Conservation (phyloP, 2,888 invertebrate genomes). For the Creontiades dilutus region DNA sequence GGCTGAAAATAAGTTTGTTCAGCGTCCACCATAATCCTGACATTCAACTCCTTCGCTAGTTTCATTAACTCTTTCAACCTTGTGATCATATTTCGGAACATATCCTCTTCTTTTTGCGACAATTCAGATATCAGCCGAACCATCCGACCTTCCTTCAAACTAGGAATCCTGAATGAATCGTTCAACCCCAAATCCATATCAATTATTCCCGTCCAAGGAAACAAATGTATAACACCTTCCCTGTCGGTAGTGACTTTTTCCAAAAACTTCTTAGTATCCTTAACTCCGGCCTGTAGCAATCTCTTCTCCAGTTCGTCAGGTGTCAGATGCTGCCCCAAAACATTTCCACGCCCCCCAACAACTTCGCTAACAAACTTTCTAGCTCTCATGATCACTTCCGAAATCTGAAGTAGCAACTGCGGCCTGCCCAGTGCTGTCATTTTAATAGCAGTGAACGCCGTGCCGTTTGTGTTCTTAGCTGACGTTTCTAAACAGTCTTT, state of each 20-base stretch:
- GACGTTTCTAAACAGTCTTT: conserved; percentile 96
- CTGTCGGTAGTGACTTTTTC: conserved; percentile 94
- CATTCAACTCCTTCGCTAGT: conserved; percentile 93
- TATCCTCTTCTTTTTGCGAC: conserved; percentile 93
- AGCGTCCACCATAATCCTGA: conserved; percentile 98
- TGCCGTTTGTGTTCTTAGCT: conserved; percentile 95
- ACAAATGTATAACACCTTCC: conserved; percentile 97
- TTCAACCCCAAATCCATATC: conserved; percentile 95
- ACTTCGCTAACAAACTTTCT: conserved; percentile 96
- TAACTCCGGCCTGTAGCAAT: conserved; percentile 85
- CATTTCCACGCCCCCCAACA: conserved; percentile 87
- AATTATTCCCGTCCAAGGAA: conserved; percentile 98
- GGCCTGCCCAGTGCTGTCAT: conserved; percentile 98
- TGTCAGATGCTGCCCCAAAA: conserved; percentile 91
- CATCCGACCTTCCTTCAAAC: conserved; percentile 94
- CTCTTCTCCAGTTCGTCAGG: conserved; percentile 92
- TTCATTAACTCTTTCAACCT: conserved; percentile 92
- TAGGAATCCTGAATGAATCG: conserved; percentile 95
- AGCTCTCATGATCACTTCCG: conserved; percentile 97
- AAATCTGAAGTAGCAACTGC: conserved; percentile 95
- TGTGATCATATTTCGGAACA: conserved; percentile 98
- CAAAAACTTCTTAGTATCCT: conserved; percentile 91
- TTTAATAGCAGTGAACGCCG: conserved; percentile 98
- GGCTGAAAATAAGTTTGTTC: conserved; percentile 99
- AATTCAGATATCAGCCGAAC: conserved; percentile 93